Percentiles rank a stretch among this genome's conserved stretches.
Conservation (phyloP, 2,888 invertebrate species). For the Oligia strigilis region DNA sequence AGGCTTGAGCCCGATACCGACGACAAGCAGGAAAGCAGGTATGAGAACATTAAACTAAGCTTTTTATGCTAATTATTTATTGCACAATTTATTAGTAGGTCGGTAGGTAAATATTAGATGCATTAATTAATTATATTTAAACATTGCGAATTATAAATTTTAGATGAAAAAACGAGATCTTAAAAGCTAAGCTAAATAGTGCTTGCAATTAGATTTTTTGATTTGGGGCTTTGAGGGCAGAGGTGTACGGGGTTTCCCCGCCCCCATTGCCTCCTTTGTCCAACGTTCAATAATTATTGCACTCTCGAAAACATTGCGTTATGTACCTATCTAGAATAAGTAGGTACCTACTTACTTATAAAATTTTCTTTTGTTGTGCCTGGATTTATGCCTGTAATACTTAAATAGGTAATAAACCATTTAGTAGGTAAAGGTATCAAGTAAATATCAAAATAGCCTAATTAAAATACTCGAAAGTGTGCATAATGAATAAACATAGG, state of each 20-base stretch:
- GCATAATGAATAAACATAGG: background rate
- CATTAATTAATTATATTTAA: constrained; percentile 10
- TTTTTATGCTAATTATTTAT: background rate
- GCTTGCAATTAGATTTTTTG: constrained; percentile 7
- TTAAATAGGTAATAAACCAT: background rate
- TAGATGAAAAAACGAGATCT: background rate
- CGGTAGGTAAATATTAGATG: constrained; percentile 19
- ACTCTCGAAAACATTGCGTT: background rate
- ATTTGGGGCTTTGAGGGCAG: background rate
- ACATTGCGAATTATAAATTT: background rate
- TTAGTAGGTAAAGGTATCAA: background rate
- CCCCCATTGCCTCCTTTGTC: background rate
- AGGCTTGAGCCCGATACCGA: background rate
- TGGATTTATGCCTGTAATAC: background rate
- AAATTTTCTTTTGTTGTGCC: background rate
- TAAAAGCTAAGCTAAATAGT: constrained; percentile 12
- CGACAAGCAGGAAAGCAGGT: background rate
- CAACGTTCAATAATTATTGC: background rate
- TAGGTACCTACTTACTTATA: background rate
- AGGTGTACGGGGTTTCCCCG: too few relatives aligned
- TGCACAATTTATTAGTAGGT: constrained; percentile 21
- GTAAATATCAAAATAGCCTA: background rate
- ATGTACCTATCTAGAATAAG: background rate
- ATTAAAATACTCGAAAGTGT: background rate
- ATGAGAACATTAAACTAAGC: background rate